These are phyloP conservation scores for Machimus rusticus DNA, from an alignment of 2,888 invertebrate species.

Conservation along the genomic window DNA sequence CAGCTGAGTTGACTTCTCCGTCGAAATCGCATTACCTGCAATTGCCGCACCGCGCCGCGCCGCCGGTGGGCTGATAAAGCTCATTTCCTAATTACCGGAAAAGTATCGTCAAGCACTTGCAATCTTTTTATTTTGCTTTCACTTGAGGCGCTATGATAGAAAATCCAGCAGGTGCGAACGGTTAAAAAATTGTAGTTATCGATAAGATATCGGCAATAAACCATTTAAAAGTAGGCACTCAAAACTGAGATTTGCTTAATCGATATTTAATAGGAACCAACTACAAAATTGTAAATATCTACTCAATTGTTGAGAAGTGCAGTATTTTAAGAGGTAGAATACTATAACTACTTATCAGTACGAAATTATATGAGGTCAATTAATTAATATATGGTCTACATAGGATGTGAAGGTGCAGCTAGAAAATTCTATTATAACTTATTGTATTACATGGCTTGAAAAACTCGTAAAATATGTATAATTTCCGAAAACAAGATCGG, in stretches of 20 bases:
- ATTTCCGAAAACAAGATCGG: too few species aligned
- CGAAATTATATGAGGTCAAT: too few species aligned
- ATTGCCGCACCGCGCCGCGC: neutral
- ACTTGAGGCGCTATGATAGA: neutral
- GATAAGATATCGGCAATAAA: neutral
- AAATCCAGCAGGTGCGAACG: neutral
- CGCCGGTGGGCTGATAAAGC: neutral
- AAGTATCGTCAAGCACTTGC: neutral
- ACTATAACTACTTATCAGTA: neutral
- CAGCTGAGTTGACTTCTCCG: neutral
- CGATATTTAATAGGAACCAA: neutral
- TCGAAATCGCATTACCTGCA: neutral
- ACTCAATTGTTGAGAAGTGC: too few species aligned
- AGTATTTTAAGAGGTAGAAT: neutral
- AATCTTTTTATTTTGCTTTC: neutral
- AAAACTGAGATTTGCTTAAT: neutral
- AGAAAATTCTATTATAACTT: too few species aligned
- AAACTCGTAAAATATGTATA: too few species aligned
- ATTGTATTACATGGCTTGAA: too few species aligned
- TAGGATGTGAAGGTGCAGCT: too few species aligned
- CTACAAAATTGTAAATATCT: neutral
- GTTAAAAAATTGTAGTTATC: neutral
- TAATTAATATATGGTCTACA: too few species aligned
- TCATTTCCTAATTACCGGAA: neutral
- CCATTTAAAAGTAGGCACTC: neutral